Base-by-base conservation (phyloP, 1,140 invertebrate genomes). In the Aphaenogaster floridana region DNA sequence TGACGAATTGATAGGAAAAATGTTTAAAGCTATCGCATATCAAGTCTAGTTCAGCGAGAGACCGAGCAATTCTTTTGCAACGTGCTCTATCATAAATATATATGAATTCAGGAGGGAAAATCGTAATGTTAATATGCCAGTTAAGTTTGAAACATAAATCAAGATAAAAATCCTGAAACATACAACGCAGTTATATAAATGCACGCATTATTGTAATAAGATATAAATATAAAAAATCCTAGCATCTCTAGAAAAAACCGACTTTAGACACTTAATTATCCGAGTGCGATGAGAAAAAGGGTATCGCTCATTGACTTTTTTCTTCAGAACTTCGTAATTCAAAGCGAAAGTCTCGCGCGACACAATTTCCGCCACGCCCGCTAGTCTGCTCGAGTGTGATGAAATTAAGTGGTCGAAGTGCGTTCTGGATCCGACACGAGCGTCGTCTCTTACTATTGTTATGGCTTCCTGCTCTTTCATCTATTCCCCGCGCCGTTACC, bases 351-450 rank as follows among this genome's bases (percentile, higher is more conserved):
- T 72, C 52, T 39, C 50, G 64, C 42, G 64, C 52, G 79, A 86
- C 80, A 88, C 74, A 74, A 71, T 71, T 52, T 39, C 76, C 64
- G 74, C 15, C 52, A 61, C 39, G 36, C 50, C 13, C 45, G 81
- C 71, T 17, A 86, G 61, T 81, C 28, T 50, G 11, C 61, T 66
- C 61, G 77, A 64, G 83, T 89, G 86, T 90, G 86, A 90, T 88
- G 89, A 90, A 90, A 91, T 91, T 90, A 91, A 84, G 69, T 88
- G 72, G 63, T 80, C 74, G 71, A 77, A 68, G 48, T 61, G 59
- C 88, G 77, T 88, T 83, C 76, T 45, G 48, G 63, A 88, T 69
- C 80, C 69, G 71, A 71, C 45, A 42, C 57, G 36, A 80, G 13
- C 52, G 66, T 83, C 76, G 45, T 63, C 69, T 64, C 57, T 21